A percentile compares a stretch with the other conserved stretches of the same genome.
phyloP scores from a whole-genome alignment of 2,888 invertebrate species.

The Gari tellinella region DNA sequence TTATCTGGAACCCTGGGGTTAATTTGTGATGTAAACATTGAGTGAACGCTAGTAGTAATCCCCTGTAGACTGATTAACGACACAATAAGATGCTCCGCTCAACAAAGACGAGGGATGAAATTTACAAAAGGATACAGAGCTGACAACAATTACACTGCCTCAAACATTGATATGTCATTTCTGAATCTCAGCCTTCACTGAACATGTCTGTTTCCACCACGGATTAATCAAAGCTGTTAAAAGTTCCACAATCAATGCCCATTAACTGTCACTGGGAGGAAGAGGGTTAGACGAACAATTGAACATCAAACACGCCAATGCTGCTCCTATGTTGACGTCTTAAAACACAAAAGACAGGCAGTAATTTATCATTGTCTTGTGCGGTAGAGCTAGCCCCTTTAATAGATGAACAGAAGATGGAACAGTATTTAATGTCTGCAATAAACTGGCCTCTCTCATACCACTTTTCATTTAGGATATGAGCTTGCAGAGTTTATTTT shows the following conservation, averaged over 20 bases:
- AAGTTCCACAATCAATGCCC: constrained; percentile 16
- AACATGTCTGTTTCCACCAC: constrained; percentile 22
- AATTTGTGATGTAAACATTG: too few species aligned
- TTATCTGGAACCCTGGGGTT: too few species aligned
- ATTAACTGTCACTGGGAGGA: constrained; percentile 12
- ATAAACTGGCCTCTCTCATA: too few species aligned
- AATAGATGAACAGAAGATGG: too few species aligned
- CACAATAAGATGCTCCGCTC: constrained; percentile 50
- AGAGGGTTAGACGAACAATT: constrained; percentile 32
- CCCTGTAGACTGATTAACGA: constrained; percentile 49
- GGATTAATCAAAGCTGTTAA: constrained; percentile 32
- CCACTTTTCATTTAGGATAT: too few species aligned
- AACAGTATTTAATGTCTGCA: too few species aligned
- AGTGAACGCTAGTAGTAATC: too few species aligned
- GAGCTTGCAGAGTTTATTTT: too few species aligned
- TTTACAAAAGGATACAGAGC: constrained; percentile 12
- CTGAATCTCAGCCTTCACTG: constrained; percentile 17
- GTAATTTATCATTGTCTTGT: constrained; percentile 10
- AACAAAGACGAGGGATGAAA: constrained; percentile 33
- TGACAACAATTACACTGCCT: constrained; percentile 25
- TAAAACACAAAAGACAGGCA: constrained; percentile 21
- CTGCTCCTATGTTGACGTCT: constrained; percentile 17
- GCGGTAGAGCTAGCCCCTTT: too few species aligned
- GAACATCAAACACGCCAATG: constrained; percentile 14
- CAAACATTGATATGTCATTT: constrained; percentile 27